phyloP scores from a whole-genome alignment of 1,140 invertebrate genomes.

The Spodoptera frugiperda region DNA sequence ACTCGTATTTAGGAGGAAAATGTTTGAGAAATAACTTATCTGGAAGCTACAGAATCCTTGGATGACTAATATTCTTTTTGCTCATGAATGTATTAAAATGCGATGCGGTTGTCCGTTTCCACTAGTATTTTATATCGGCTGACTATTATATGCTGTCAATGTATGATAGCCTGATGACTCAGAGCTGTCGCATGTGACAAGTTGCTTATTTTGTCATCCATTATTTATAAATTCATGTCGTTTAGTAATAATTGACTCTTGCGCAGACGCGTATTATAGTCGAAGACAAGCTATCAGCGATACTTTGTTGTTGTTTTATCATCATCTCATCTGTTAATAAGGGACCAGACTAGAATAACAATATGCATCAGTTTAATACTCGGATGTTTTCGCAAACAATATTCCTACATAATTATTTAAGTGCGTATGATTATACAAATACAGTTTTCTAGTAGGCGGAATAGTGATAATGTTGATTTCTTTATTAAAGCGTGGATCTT shows the following conservation, averaged over 20 bases:
- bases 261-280: conserved; percentile 60
- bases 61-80: neutral
- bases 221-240: conserved; percentile 75
- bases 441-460: conserved; percentile 1
- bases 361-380: conserved; percentile 31
- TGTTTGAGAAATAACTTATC: conserved; percentile 6
- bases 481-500: conserved; percentile 5
- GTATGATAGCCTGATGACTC: conserved; percentile 56
- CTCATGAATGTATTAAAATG: conserved; percentile 3
- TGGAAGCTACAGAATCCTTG: neutral
- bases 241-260: conserved; percentile 74
- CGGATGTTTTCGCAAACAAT: conserved; percentile 15
- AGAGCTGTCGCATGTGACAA: conserved; percentile 57
- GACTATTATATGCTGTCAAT: conserved; percentile 16
- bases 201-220: conserved; percentile 61
- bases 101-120: conserved; percentile 12
- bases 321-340: conserved; percentile 28
- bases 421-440: conserved; percentile 35
- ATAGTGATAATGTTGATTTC: conserved; percentile 17
- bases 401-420: conserved; percentile 31
- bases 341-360: conserved; percentile 7
- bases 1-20: neutral
- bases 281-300: conserved; percentile 62
- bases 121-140: conserved; percentile 2
- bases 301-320: conserved; percentile 45